Evolutionary conservation across 1,140 invertebrate species (phyloP), one percentile per base, ranked within the genome.

Genomic region (Drosophila suzukii): DNA sequence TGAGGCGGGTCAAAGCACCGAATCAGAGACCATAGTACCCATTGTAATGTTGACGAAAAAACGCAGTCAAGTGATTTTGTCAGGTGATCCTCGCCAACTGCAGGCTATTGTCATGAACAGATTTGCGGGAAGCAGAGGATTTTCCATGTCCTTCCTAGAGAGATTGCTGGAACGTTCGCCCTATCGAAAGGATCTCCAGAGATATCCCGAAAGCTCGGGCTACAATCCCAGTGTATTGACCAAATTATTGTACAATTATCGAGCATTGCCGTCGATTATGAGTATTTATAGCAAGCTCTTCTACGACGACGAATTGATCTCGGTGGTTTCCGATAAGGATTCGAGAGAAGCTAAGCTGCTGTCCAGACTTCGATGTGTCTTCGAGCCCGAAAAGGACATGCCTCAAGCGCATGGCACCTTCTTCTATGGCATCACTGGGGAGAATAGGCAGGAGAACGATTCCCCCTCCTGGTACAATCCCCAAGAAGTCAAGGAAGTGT

Each of bases 401-500:
- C 93, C 92, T 15, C 91, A 89, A 62, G 92, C 93, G 0, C 94
- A 96, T 65, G 97, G 96, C 10, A 91, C 98, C 20, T 93, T 97
- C 53, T 98, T 99, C 75, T 95, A 97, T 92, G 97, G 97, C 11
- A 94, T 98, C 2, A 92, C 94, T 76, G 97, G 98, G 2, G 93
- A 94, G 50, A 97, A 98, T 92, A 81, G 93, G 68, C 95, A 96
- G 91, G 95, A 95, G 47, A 65, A 85, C 7, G 96, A 97, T 77
- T 97, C 95, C 71, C 97, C 98, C 3, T 97, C 96, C 0, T 99
- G 97, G 97, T 98, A 95, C 78, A 99, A 99, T 94, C 95, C 95
- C 0, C 93, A 95, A 53, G 98, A 99, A 93, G 96, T 96, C 0
- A 93, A 95, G 3, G 95, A 94, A 70, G 70, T 94, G 7, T 90